Base-by-base conservation (phyloP, 2,113 vertebrate genomes). In the Rousettus leschenaultii region DNA sequence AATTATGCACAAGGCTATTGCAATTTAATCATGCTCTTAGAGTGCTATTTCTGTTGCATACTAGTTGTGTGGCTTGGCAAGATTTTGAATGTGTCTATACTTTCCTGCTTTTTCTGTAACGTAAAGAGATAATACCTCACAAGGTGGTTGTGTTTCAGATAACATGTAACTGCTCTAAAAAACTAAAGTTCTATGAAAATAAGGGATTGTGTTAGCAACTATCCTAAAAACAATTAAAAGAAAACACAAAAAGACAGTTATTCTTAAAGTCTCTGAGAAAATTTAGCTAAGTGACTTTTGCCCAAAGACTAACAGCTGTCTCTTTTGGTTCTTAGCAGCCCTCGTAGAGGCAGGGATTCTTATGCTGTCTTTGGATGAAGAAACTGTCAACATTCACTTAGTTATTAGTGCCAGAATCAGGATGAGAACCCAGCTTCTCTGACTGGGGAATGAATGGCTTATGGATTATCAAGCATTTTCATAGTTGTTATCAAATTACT, bases 241-340 rank as follows among this genome's bases (percentile, higher is more conserved):
- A 59, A 95, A 95, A 33, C 86, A 89, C 53, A 55, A 38, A 51
- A 59, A 5, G 43, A 48, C 33, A 83, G 24, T 73, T 89, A 16
- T 95, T 83, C 43, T 19, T 96, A 89, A 61, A 93, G 30, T 22
- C 24, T 86, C 33, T 57, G 33, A 84, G 71, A 91, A 91, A 45
- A 91, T 51, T 82, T 53, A 77, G 30, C 51, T 33, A 77, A 86
- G 45, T 86, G 48, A 93, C 28, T 57, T 35, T 66, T 96, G 68
- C 26, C 65, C n/a, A 40, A 85, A 65, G 30, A 21, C 82, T 86
- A 51, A n/a, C 24, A 18, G 21, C 73, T 77, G 65, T 78, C 30
- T 65, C 40, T 14, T 33, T 86, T 75, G 57, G 65, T 93, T 78
- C 70, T 90, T 68, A 88, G 65, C 71, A 68, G 22, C 9, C 19